A percentile compares a stretch with the other conserved stretches of the same genome.
Conservation (phyloP, 2,888 invertebrate species). For the Zonitis immaculata region DNA sequence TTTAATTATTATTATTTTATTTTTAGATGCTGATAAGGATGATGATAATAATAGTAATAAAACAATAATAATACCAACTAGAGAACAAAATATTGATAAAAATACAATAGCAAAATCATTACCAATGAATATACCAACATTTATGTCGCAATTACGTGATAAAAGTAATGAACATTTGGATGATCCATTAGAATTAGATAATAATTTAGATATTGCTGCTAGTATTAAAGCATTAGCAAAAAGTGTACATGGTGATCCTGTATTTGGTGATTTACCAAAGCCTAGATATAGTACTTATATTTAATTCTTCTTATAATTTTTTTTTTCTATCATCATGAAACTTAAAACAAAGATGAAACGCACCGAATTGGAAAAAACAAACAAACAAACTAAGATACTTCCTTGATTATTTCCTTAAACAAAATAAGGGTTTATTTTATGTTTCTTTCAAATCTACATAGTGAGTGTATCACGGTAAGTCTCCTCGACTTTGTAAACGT, state of each 20-base stretch:
- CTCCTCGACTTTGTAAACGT: too few relatives aligned
- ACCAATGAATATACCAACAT: slow-evolving; percentile 71
- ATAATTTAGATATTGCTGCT: slow-evolving; percentile 69
- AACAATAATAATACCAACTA: too few relatives aligned
- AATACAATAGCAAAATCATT: slow-evolving; percentile 65
- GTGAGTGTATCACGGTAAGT: too few relatives aligned
- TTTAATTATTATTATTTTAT: background rate
- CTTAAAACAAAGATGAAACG: background rate
- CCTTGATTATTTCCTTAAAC: too few relatives aligned
- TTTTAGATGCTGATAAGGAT: slow-evolving; percentile 8
- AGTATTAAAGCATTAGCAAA: slow-evolving; percentile 89
- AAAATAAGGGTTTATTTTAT: too few relatives aligned
- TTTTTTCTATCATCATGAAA: background rate
- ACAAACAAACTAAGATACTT: background rate
- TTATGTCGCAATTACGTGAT: slow-evolving; percentile 42
- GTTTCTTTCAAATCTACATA: too few relatives aligned
- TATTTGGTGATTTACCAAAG: slow-evolving; percentile 82
- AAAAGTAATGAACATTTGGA: slow-evolving; percentile 49
- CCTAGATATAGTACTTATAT: slow-evolving; percentile 82
- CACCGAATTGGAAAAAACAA: background rate
- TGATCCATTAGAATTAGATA: slow-evolving; percentile 33
- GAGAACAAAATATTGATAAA: slow-evolving; percentile 46
- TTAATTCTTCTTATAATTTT: slow-evolving; percentile 55
- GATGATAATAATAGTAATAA: slow-evolving; percentile 15
- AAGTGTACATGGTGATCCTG: slow-evolving; percentile 81